Evolutionary conservation across 64 coral and sea anemone species (phyloP).

Genomic region (Dendronephthya gigantea): DNA sequence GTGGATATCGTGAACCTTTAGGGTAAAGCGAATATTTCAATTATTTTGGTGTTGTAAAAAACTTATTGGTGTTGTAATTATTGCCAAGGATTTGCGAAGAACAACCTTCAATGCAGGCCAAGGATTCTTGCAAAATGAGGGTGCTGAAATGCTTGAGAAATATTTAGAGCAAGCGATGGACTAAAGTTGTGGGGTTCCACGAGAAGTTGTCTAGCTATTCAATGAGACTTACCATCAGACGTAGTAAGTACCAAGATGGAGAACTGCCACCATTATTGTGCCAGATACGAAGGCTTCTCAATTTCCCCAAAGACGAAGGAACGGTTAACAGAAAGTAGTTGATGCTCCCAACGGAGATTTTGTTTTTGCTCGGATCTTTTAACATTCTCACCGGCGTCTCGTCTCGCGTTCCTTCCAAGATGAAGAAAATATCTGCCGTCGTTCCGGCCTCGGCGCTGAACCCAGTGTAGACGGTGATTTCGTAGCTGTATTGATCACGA

Average conservation of each 20-base stretch:
- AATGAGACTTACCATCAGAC: background rate
- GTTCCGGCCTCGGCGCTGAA: constrained; percentile 67
- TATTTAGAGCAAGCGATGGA: no score
- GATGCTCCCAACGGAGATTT: background rate
- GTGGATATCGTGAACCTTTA: constrained; percentile 29
- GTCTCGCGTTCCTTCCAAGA: constrained; percentile 55
- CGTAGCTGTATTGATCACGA: constrained; percentile 57
- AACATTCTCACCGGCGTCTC: constrained; percentile 62
- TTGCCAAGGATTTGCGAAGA: no score
- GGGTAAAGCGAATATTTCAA: no score
- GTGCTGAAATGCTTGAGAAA: no score
- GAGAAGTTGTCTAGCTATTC: no score
- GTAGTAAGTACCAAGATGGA: constrained; percentile 38
- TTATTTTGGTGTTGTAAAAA: no score
- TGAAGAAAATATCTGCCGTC: constrained; percentile 66
- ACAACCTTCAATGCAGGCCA: no score
- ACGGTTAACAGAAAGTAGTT: background rate
- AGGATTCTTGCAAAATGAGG: no score
- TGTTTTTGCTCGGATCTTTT: constrained; percentile 51
- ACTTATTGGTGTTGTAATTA: no score
- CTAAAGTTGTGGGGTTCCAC: no score
- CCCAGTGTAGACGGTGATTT: constrained; percentile 92
- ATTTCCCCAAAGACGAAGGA: background rate
- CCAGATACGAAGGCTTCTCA: constrained; percentile 21
- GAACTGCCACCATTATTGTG: constrained; percentile 32